Conservation (phyloP, 2,113 vertebrate genomes). For the Cavia porcellus region DNA sequence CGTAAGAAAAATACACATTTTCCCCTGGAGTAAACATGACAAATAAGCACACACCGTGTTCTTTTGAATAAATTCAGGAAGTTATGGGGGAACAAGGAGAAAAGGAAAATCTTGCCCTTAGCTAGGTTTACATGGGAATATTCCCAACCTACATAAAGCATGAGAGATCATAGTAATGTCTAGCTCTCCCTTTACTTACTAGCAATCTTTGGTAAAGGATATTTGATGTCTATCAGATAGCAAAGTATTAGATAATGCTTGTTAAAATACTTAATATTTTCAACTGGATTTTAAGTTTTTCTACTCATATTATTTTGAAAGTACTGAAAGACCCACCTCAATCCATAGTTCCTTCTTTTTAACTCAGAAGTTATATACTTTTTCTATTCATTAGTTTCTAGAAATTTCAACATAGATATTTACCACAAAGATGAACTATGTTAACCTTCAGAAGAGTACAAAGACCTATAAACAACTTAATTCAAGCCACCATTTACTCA, state of each 20-base stretch:
- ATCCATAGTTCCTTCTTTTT: neutral
- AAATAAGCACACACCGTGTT: neutral
- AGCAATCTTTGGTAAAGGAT: neutral
- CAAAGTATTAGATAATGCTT: neutral
- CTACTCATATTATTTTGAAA: neutral
- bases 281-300: neutral
- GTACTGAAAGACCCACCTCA: neutral
- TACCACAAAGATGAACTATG: neutral
- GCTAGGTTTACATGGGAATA: neutral
- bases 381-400: neutral
- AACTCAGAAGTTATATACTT: neutral
- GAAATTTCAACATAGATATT: neutral
- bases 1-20: neutral
- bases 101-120: neutral
- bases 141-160: neutral
- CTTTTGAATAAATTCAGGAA: slow-evolving; percentile 46
- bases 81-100: neutral
- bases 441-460: neutral
- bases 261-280: neutral
- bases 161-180: neutral
- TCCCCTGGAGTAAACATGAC: slow-evolving; percentile 6
- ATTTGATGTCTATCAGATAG: neutral
- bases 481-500: neutral
- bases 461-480: neutral
- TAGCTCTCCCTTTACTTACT: neutral